A percentile compares a stretch with the other conserved stretches of the same genome.
Conservation (phyloP, 2,888 invertebrate species). For the Andrena hattorfiana region DNA sequence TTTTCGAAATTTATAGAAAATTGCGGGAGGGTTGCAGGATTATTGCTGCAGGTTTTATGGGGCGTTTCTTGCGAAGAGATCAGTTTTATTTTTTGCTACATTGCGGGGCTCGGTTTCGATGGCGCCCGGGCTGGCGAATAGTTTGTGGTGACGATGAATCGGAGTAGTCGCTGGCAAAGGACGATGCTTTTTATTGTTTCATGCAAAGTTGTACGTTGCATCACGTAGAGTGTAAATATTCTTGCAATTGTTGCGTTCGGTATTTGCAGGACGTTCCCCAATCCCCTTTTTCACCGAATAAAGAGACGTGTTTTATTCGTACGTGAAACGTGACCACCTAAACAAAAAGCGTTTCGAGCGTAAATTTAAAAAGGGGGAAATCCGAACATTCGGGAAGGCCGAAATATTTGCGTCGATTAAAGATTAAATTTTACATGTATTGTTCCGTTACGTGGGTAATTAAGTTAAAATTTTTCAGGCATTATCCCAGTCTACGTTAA, state of each 20-base stretch:
- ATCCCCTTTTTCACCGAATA: neutral
- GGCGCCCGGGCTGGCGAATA: neutral
- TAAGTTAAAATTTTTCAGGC: too few relatives aligned
- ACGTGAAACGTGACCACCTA: neutral
- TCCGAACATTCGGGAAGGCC: neutral
- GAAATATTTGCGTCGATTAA: neutral
- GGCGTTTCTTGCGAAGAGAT: neutral
- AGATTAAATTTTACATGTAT: neutral
- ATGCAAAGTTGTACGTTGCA: neutral
- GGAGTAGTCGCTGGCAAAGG: neutral
- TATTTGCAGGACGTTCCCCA: neutral
- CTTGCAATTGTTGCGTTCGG: conserved; percentile 3
- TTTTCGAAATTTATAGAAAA: conserved; percentile 27
- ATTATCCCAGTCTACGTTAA: too few relatives aligned
- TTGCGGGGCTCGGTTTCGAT: neutral
- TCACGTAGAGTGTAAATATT: conserved; percentile 8
- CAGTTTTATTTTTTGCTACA: conserved; percentile 18
- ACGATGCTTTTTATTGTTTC: conserved; percentile 8
- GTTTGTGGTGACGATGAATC: conserved; percentile 16
- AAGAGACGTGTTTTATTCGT: neutral
- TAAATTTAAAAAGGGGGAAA: neutral
- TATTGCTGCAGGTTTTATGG: conserved; percentile 8
- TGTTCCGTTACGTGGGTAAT: too few relatives aligned
- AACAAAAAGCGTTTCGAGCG: neutral
- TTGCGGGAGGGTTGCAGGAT: neutral